A percentile compares a stretch with the other conserved stretches of the same genome.
Conservation (phyloP, 2,797 vertebrate genomes). For the Gephyroberyx darwinii region DNA sequence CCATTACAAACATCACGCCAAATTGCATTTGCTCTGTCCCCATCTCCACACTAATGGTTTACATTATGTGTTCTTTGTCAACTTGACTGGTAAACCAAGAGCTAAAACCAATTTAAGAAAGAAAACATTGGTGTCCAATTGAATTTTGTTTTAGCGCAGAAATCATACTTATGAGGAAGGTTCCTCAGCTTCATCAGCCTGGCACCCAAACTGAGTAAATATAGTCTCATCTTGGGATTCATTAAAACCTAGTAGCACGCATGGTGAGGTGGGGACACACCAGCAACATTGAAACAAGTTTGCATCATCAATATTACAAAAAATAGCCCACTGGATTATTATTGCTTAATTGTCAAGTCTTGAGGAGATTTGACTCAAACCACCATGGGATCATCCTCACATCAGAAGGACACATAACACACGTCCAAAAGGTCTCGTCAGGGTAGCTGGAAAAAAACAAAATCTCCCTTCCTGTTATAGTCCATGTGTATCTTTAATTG, state of each 20-base stretch:
- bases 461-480: too few relatives aligned
- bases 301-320: slow-evolving; percentile 16
- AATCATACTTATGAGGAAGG: slow-evolving; percentile 2
- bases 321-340: slow-evolving; percentile 2
- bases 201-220: background rate
- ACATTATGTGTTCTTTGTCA: background rate
- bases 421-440: background rate
- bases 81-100: background rate
- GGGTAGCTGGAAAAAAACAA: too few relatives aligned
- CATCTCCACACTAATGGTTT: background rate
- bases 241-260: background rate
- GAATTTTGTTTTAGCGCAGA: background rate
- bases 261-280: background rate
- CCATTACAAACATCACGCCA: background rate
- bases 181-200: background rate
- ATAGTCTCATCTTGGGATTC: background rate
- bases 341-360: slow-evolving; percentile 15
- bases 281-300: slow-evolving; percentile 11
- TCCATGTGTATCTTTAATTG: background rate
- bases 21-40: background rate
- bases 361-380: background rate
- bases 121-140: too few relatives aligned
- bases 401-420: background rate
- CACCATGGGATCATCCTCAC: slow-evolving; percentile 2
- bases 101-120: background rate